A percentile compares a stretch with the other conserved stretches of the same genome.
phyloP scores from a whole-genome alignment of 2,797 vertebrate species.

The Lates japonicus region DNA sequence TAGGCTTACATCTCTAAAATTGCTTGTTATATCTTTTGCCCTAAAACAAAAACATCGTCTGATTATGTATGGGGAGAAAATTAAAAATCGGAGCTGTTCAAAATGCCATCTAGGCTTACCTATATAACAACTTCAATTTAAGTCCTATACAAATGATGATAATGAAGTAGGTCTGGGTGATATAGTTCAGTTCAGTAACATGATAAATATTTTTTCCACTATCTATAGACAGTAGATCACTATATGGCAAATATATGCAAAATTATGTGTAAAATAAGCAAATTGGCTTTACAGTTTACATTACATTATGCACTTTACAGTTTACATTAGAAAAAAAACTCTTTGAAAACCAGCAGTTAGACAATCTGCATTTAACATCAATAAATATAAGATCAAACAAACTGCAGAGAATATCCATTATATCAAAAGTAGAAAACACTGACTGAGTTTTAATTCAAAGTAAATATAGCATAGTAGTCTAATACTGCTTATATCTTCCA shows the following conservation, averaged over 20 bases:
- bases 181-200: too few species aligned
- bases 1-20: neutral
- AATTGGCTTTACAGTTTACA: neutral
- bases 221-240: too few species aligned
- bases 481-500: conserved; percentile 13
- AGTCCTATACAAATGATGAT: too few species aligned
- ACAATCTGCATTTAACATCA: neutral
- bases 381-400: neutral
- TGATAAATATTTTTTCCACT: too few species aligned
- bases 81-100: too few species aligned
- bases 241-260: too few species aligned
- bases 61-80: too few species aligned
- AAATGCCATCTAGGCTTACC: too few species aligned
- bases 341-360: neutral
- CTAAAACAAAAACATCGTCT: neutral
- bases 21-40: neutral
- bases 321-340: neutral
- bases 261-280: too few species aligned
- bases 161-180: too few species aligned
- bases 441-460: neutral
- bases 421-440: neutral
- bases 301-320: neutral
- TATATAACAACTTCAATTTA: too few species aligned
- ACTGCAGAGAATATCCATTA: neutral
- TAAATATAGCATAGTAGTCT: neutral